Evolutionary conservation across 23 tunicate genomes (phyloP).

Genomic region (Trididemnum nubilum): DNA sequence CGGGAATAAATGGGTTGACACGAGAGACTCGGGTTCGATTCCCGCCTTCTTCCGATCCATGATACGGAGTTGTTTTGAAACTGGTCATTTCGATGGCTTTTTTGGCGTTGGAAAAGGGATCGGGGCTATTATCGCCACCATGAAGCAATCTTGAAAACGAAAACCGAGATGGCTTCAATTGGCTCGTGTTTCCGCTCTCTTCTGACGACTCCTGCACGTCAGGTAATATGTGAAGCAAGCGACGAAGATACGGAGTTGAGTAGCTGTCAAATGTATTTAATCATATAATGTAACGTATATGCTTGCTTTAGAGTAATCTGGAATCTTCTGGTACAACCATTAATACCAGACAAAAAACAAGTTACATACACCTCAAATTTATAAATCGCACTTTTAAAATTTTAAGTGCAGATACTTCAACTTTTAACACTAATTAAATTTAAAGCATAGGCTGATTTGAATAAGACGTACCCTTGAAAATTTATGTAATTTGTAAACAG

Average conservation of each 20-base stretch:
- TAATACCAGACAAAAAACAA: no score
- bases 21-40: neutral
- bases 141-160: constrained; percentile 11
- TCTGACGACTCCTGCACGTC: constrained; percentile 16
- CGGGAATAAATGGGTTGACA: neutral
- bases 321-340: no score
- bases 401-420: no score
- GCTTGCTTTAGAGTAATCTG: no score
- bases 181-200: neutral
- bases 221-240: constrained; percentile 3
- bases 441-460: no score
- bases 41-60: neutral
- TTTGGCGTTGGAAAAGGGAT: neutral
- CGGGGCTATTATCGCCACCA: neutral
- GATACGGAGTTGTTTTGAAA: neutral
- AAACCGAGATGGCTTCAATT: neutral
- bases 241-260: constrained; percentile 13
- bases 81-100: neutral
- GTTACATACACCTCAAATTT: no score
- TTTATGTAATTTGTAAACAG: no score
- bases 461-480: no score
- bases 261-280: constrained; percentile 1
- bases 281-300: no score
- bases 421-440: no score
- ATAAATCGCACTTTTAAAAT: no score